These are phyloP conservation scores for Hylaea fasciaria DNA, from an alignment of 2,888 invertebrate genomes.

Conservation along the genomic window DNA sequence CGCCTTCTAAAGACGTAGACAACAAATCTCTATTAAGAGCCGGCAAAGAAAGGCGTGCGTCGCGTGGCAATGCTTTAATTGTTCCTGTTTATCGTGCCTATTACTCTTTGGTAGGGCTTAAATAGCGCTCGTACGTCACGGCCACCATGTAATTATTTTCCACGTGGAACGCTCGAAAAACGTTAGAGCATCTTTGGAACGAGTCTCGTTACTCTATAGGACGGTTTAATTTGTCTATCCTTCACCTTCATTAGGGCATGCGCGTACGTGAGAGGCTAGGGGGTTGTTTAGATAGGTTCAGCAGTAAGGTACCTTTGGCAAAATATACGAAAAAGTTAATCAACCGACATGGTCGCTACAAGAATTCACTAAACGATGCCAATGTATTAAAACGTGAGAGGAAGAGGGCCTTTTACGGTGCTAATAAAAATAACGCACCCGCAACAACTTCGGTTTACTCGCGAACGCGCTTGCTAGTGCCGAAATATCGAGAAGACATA, in stretches of 20 bases:
- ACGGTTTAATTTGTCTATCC: slow-evolving; percentile 73
- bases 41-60: slow-evolving; percentile 82
- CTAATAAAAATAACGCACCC: too few species aligned
- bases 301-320: too few species aligned
- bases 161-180: slow-evolving; percentile 79
- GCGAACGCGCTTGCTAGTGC: too few species aligned
- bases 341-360: too few species aligned
- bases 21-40: slow-evolving; percentile 77
- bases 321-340: too few species aligned
- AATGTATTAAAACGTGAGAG: too few species aligned
- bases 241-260: slow-evolving; percentile 57
- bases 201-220: slow-evolving; percentile 63
- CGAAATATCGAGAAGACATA: too few species aligned
- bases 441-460: too few species aligned
- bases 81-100: slow-evolving; percentile 80
- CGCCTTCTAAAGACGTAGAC: slow-evolving; percentile 31
- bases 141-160: slow-evolving; percentile 81
- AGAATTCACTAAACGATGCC: too few species aligned
- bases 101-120: slow-evolving; percentile 80
- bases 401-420: too few species aligned
- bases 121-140: slow-evolving; percentile 82
- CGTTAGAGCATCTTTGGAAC: slow-evolving; percentile 62
- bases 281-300: slow-evolving; percentile 28
- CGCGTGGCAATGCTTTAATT: slow-evolving; percentile 83
- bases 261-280: slow-evolving; percentile 48